These are phyloP conservation scores for Synanthedon tipuliformis DNA, from an alignment of 2,888 invertebrate genomes.

Conservation along the genomic window DNA sequence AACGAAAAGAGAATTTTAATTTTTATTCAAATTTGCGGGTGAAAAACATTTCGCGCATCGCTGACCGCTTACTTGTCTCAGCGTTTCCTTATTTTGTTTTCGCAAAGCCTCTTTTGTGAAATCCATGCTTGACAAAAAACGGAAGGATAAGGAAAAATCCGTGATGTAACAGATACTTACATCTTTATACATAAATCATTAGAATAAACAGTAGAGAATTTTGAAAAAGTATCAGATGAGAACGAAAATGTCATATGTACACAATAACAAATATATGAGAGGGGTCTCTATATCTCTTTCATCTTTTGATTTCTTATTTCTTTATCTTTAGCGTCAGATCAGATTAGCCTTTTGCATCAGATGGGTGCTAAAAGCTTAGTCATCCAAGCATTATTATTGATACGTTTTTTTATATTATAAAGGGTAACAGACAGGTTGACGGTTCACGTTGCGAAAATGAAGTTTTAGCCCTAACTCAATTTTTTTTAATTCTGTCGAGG, in stretches of 20 bases:
- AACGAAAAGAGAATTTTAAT: conserved; percentile 25
- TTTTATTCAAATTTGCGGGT: conserved; percentile 31
- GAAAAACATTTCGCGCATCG: conserved; percentile 28
- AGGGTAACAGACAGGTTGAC: too few species aligned
- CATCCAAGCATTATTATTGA: too few species aligned
- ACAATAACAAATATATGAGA: too few species aligned
- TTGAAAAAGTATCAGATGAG: conserved; percentile 6
- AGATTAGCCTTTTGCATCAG: too few species aligned
- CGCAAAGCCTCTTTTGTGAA: conserved; percentile 31
- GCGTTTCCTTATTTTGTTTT: conserved; percentile 36
- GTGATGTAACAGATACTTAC: conserved; percentile 19
- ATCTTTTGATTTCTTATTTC: too few species aligned
- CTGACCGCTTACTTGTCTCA: conserved; percentile 35
- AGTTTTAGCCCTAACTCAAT: too few species aligned
- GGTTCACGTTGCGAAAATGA: too few species aligned
- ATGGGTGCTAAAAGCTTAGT: too few species aligned
- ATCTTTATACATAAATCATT: conserved; percentile 33
- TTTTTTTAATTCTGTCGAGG: too few species aligned
- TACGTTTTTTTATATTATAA: too few species aligned
- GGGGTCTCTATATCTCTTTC: too few species aligned
- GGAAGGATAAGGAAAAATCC: conserved; percentile 16
- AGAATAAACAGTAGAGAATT: conserved; percentile 18
- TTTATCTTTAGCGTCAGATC: too few species aligned
- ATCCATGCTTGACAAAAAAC: conserved; percentile 23
- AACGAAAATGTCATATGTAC: not conserved